Conservation (phyloP, 2,888 invertebrate genomes). For the Drosophila testacea region DNA sequence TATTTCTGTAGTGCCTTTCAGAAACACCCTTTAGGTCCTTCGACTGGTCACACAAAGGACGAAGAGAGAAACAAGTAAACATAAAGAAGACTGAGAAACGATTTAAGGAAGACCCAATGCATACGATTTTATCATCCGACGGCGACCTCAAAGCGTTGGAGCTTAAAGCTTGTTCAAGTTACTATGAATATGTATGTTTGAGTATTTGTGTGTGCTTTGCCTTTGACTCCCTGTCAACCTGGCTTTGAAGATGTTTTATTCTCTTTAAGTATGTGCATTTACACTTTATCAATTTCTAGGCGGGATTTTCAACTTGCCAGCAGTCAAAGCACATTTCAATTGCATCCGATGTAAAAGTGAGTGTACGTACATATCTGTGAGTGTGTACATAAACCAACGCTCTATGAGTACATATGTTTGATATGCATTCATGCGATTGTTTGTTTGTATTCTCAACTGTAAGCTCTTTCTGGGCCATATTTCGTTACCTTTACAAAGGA, state of each 20-base stretch:
- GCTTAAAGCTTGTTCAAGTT: conserved; percentile 67
- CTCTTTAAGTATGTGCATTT: conserved; percentile 56
- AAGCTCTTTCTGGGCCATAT: conserved; percentile 36
- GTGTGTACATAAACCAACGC: conserved; percentile 1
- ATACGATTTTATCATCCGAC: conserved; percentile 21
- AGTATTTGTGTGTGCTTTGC: neutral
- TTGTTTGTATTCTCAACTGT: conserved; percentile 36
- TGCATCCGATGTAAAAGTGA: conserved; percentile 22
- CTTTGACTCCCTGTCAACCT: neutral
- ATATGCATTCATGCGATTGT: conserved; percentile 19
- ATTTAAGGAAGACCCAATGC: conserved; percentile 33
- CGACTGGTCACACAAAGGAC: conserved; percentile 36
- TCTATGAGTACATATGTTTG: conserved; percentile 5
- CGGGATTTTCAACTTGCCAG: conserved; percentile 61
- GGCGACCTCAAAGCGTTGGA: conserved; percentile 16
- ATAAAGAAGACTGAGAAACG: conserved; percentile 16
- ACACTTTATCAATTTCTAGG: conserved; percentile 77
- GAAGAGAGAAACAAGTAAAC: conserved; percentile 25
- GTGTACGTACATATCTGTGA: neutral
- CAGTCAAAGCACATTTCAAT: conserved; percentile 49
- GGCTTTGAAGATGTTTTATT: conserved; percentile 15
- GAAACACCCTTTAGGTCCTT: conserved; percentile 53
- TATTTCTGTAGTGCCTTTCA: conserved; percentile 47
- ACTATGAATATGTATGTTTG: conserved; percentile 12
- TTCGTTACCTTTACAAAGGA: conserved; percentile 44